Evolutionary conservation across 2,888 invertebrate genomes (phyloP).

Genomic region (Orchesella flavescens): DNA sequence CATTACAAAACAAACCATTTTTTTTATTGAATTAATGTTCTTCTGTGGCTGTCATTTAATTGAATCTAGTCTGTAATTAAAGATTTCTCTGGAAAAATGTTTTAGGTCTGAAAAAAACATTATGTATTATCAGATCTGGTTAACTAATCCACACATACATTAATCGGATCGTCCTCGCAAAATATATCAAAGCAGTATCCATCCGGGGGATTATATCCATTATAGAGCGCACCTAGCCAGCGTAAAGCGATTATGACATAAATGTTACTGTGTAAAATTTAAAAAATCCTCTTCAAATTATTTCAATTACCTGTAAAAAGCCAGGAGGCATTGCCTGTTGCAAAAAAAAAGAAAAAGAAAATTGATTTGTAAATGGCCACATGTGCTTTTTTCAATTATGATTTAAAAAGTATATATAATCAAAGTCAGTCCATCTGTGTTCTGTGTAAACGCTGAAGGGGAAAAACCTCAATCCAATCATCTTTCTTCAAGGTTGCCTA

Average conservation of each 20-base stretch:
- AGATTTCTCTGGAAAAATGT: neutral
- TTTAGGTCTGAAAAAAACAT: neutral
- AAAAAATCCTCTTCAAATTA: no score
- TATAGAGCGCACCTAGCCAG: slow-evolving; percentile 86
- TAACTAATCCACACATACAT: slow-evolving; percentile 77
- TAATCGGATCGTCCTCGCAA: slow-evolving; percentile 88
- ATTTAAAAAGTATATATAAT: no score
- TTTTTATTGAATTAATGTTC: neutral
- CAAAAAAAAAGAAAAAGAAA: neutral
- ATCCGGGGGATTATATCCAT: slow-evolving; percentile 87
- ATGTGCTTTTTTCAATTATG: no score
- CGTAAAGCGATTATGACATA: no score
- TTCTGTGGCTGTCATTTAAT: neutral
- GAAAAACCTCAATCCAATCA: no score
- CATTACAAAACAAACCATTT: neutral
- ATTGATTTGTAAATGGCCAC: neutral
- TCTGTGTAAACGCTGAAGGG: no score
- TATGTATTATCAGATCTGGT: neutral
- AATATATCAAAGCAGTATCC: slow-evolving; percentile 95
- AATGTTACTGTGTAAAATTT: no score
- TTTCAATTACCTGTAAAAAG: slow-evolving; percentile 92
- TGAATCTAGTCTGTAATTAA: no score
- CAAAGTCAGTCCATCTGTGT: no score
- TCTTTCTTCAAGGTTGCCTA: no score
- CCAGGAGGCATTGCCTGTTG: slow-evolving; percentile 77